phyloP scores from a whole-genome alignment of 2,113 vertebrate species.

The Stegastes partitus region DNA sequence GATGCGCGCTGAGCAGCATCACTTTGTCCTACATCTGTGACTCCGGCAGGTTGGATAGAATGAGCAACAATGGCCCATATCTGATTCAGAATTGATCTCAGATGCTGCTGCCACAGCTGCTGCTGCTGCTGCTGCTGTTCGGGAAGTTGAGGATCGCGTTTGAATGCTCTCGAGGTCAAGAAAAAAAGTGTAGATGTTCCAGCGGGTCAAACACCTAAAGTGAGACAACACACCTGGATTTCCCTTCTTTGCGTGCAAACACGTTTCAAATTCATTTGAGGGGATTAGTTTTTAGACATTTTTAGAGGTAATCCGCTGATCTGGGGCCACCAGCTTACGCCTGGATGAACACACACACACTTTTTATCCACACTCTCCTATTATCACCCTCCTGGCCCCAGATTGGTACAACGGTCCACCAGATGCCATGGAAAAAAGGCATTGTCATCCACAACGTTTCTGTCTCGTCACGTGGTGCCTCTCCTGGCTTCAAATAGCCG shows the following conservation, averaged over 20 bases:
- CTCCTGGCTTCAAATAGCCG: slow-evolving; percentile 82
- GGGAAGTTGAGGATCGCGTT: not conserved
- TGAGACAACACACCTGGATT: slow-evolving; percentile 27
- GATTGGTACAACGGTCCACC: slow-evolving; percentile 43
- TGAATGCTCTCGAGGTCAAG: not conserved
- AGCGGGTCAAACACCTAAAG: not conserved
- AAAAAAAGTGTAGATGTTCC: not conserved
- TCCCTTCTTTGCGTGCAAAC: slow-evolving; percentile 16
- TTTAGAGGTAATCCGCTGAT: slow-evolving; percentile 72
- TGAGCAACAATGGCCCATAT: not conserved
- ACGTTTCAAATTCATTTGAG: slow-evolving; percentile 48
- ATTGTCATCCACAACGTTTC: slow-evolving; percentile 73
- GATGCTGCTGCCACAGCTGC: not conserved
- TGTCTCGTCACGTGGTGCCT: slow-evolving; percentile 77
- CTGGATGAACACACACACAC: not conserved
- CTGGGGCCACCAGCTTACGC: slow-evolving; percentile 34
- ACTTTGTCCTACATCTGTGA: slow-evolving; percentile 44
- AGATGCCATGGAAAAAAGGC: slow-evolving; percentile 55
- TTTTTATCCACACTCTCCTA: slow-evolving; percentile 33
- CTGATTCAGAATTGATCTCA: not conserved
- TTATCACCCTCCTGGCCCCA: slow-evolving; percentile 19
- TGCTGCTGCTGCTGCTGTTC: not conserved
- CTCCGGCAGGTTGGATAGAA: slow-evolving; percentile 6
- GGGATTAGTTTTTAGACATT: slow-evolving; percentile 66
- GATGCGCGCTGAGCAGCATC: slow-evolving; percentile 3